Evolutionary conservation across 2,113 vertebrate genomes (phyloP).

Genomic region (Calyptomena viridis): DNA sequence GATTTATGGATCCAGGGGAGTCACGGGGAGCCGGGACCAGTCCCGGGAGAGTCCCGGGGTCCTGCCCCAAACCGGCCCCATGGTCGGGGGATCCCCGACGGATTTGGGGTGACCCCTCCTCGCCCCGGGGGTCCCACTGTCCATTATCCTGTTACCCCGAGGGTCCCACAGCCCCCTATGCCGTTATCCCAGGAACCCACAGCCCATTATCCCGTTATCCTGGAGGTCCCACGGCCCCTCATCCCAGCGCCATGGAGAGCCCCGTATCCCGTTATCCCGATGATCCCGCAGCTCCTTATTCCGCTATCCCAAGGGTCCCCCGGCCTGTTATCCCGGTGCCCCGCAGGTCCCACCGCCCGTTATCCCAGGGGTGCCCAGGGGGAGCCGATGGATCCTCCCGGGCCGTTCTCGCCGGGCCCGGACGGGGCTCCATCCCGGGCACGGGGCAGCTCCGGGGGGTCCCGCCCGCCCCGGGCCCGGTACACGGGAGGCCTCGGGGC

Average conservation of each 20-base stretch:
- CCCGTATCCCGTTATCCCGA: background rate
- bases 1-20: background rate
- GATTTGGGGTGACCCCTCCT: background rate
- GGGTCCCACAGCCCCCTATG: no score
- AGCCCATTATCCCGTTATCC: background rate
- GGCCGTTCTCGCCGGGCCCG: background rate
- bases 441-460: background rate
- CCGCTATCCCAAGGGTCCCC: background rate
- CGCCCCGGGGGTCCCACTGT: no score
- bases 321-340: background rate
- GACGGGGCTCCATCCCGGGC: background rate
- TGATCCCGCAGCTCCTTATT: background rate
- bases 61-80: background rate
- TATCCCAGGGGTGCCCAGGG: background rate
- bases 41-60: accelerated
- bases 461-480: background rate
- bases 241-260: background rate
- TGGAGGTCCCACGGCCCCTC: background rate
- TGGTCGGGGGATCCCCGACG: accelerated
- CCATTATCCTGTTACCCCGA: background rate
- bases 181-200: no score
- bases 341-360: background rate
- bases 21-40: background rate
- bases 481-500: background rate
- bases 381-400: background rate